These are phyloP conservation scores for Triops longicaudatus DNA, from an alignment of 1,140 invertebrate species.

Conservation along the genomic window DNA sequence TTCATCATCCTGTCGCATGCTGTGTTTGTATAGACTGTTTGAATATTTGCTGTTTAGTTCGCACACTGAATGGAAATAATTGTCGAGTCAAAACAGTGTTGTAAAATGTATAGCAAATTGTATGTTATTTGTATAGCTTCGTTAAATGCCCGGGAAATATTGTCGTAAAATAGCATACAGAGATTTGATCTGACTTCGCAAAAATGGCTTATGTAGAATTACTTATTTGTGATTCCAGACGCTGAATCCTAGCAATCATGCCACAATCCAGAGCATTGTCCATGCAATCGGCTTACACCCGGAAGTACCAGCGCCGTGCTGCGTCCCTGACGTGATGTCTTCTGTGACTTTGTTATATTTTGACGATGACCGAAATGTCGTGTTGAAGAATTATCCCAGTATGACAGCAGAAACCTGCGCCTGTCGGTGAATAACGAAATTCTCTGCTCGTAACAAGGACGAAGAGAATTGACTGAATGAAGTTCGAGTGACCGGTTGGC, in stretches of 20 bases:
- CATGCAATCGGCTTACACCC: constrained; percentile 47
- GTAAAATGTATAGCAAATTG: too few species aligned
- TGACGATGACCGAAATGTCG: constrained; percentile 54
- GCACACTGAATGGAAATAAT: too few species aligned
- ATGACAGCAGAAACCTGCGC: constrained; percentile 61
- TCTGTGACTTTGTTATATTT: constrained; percentile 55
- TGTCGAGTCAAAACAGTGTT: too few species aligned
- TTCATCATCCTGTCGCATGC: not conserved
- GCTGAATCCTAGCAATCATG: constrained; percentile 55
- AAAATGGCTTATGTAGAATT: too few species aligned
- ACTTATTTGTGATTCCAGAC: constrained; percentile 35
- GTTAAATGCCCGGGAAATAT: too few species aligned
- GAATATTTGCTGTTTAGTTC: not conserved
- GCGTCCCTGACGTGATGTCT: constrained; percentile 54
- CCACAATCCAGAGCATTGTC: constrained; percentile 56
- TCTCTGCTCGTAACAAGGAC: not conserved
- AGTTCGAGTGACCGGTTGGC: not conserved
- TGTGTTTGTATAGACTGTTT: not conserved
- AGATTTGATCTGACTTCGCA: too few species aligned
- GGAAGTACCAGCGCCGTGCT: constrained; percentile 50
- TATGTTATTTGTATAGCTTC: too few species aligned
- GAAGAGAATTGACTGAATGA: not conserved
- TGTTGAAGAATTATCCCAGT: constrained; percentile 59
- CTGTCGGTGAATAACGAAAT: constrained; percentile 50
- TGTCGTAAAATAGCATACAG: too few species aligned